phyloP scores from a whole-genome alignment of 2,113 vertebrate genomes.

The Thamnaconus septentrionalis region DNA sequence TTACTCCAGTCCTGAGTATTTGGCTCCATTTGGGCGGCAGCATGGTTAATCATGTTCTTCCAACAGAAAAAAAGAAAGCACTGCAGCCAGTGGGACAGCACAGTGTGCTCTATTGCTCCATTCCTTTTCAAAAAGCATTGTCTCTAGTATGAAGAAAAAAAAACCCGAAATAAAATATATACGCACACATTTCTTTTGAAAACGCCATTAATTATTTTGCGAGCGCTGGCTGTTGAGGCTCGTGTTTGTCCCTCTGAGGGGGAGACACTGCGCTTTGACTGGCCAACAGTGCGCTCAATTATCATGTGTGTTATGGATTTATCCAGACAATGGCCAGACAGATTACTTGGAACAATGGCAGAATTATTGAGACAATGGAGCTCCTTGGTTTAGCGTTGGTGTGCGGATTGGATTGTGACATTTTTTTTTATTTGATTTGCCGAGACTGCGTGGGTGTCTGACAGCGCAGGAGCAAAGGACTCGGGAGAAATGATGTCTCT shows the following conservation, averaged over 20 bases:
- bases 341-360: constrained; percentile 50
- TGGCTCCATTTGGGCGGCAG: constrained; percentile 19
- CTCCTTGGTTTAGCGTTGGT: constrained; percentile 32
- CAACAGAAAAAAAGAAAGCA: background rate
- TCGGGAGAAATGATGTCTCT: constrained; percentile 3
- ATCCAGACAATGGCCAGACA: constrained; percentile 48
- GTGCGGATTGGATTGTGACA: constrained; percentile 42
- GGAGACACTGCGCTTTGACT: constrained; percentile 22
- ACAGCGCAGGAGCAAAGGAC: background rate
- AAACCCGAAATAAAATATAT: background rate
- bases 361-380: constrained; percentile 57
- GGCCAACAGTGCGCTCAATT: constrained; percentile 30
- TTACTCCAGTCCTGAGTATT: constrained; percentile 43
- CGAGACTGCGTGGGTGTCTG: constrained; percentile 22
- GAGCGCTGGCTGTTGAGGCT: constrained; percentile 16
- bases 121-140: background rate
- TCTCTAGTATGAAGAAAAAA: background rate
- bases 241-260: constrained; percentile 8
- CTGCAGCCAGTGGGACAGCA: constrained; percentile 3
- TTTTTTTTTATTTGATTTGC: constrained; percentile 44
- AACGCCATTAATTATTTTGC: background rate
- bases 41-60: constrained; percentile 16
- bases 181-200: background rate
- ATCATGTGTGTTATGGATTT: constrained; percentile 43
- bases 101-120: background rate